Conservation (phyloP, 2,888 invertebrate species). For the Pardosa pseudoannulata region DNA sequence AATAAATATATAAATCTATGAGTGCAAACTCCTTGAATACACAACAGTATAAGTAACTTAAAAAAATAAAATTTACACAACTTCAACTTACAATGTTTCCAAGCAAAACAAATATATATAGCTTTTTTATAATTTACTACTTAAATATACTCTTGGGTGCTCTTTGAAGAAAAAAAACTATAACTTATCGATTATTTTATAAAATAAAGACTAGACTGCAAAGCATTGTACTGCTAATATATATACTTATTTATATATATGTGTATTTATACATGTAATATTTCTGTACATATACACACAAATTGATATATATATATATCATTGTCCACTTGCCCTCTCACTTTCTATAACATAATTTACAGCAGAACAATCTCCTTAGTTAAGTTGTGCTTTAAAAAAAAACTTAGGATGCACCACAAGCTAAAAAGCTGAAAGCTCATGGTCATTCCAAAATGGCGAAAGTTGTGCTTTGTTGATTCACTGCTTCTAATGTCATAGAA, state of each 20-base stretch:
- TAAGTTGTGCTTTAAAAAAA: constrained; percentile 53
- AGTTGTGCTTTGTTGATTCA: neutral
- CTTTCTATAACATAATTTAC: neutral
- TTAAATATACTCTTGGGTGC: neutral
- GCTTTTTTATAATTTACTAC: neutral
- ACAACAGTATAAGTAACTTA: constrained; percentile 16
- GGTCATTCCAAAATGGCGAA: constrained; percentile 39
- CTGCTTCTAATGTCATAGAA: constrained; percentile 59
- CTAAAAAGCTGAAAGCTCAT: constrained; percentile 39
- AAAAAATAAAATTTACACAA: constrained; percentile 47
- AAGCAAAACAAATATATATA: constrained; percentile 32
- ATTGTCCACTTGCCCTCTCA: neutral
- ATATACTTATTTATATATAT: constrained; percentile 39
- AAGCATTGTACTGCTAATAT: constrained; percentile 61
- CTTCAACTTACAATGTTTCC: constrained; percentile 26
- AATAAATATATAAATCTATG: constrained; percentile 32
- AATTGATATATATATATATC: constrained; percentile 26
- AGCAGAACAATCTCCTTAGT: neutral
- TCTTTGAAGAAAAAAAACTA: constrained; percentile 16
- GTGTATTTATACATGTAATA: constrained; percentile 60
- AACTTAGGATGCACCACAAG: constrained; percentile 42
- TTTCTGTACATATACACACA: constrained; percentile 59
- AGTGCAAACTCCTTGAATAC: constrained; percentile 7
- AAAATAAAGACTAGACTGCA: constrained; percentile 60
- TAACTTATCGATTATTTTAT: constrained; percentile 27